Evolutionary conservation across 2,888 invertebrate genomes (phyloP).

Genomic region (Tricholauxania praeusta): DNA sequence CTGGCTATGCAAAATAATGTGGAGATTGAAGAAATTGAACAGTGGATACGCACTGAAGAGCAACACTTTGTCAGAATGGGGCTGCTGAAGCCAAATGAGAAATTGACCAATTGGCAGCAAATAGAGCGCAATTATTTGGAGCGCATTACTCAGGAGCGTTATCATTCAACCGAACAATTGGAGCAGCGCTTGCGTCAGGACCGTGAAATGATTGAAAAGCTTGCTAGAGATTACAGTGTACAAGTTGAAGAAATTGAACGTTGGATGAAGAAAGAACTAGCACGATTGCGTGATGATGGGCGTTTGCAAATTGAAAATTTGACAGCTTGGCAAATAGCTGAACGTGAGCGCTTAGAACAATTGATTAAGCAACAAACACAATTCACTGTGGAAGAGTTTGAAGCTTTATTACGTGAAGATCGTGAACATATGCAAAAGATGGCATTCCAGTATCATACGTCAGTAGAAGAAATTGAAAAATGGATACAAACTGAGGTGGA

Average conservation of each 20-base stretch:
- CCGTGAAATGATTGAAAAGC: slow-evolving; percentile 58
- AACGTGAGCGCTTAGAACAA: slow-evolving; percentile 57
- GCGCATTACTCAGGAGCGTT: slow-evolving; percentile 59
- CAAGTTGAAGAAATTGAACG: slow-evolving; percentile 63
- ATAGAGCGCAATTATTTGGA: slow-evolving; percentile 62
- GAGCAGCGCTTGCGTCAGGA: slow-evolving; percentile 62
- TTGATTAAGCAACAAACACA: slow-evolving; percentile 59
- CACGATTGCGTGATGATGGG: slow-evolving; percentile 62
- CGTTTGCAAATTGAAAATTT: slow-evolving; percentile 62
- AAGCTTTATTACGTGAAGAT: slow-evolving; percentile 58
- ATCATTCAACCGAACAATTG: slow-evolving; percentile 62
- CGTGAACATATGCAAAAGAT: slow-evolving; percentile 63
- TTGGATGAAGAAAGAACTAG: slow-evolving; percentile 63
- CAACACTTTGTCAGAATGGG: slow-evolving; percentile 61
- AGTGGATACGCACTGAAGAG: slow-evolving; percentile 61
- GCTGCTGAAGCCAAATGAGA: slow-evolving; percentile 60
- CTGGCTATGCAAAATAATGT: slow-evolving; percentile 64
- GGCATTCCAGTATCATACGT: slow-evolving; percentile 64
- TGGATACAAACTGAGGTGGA: slow-evolving; percentile 63
- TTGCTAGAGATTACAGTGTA: slow-evolving; percentile 63
- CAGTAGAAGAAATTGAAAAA: slow-evolving; percentile 64
- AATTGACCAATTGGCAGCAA: slow-evolving; percentile 63
- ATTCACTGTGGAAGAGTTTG: slow-evolving; percentile 62
- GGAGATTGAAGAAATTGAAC: slow-evolving; percentile 63
- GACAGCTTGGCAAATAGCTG: slow-evolving; percentile 62